These are phyloP conservation scores for Andrena flavipes DNA, from an alignment of 2,888 invertebrate genomes.

Conservation along the genomic window DNA sequence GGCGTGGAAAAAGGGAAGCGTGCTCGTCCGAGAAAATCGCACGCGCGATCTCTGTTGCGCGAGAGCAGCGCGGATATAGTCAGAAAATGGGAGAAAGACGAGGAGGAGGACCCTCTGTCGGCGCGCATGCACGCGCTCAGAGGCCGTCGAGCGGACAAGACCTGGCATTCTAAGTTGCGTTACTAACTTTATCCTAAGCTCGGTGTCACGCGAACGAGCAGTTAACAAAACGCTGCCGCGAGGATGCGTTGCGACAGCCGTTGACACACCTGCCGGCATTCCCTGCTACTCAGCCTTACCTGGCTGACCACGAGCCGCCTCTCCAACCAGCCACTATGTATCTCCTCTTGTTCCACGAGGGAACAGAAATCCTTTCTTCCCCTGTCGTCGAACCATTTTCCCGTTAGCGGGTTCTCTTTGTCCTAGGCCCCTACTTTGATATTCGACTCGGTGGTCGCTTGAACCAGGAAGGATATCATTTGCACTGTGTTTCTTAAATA, in stretches of 20 bases:
- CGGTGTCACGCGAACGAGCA: conserved; percentile 70
- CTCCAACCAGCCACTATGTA: not conserved
- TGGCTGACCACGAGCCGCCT: conserved; percentile 18
- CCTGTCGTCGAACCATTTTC: conserved; percentile 16
- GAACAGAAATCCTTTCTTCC: conserved; percentile 36
- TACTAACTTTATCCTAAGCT: conserved; percentile 76
- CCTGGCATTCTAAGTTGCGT: conserved; percentile 64
- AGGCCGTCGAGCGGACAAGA: conserved; percentile 23
- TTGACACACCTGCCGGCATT: conserved; percentile 82
- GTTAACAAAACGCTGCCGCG: conserved; percentile 68
- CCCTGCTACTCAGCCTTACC: conserved; percentile 70
- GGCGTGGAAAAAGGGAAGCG: conserved; percentile 54
- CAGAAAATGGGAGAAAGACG: conserved; percentile 22
- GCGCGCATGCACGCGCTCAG: conserved; percentile 44
- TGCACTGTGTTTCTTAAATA: no score
- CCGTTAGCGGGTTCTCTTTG: conserved; percentile 10
- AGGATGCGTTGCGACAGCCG: conserved; percentile 65
- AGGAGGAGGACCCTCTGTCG: not conserved
- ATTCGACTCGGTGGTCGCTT: no score
- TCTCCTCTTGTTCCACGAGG: not conserved
- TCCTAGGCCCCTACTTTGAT: not conserved
- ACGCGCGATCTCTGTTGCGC: conserved; percentile 35
- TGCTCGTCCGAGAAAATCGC: conserved; percentile 50
- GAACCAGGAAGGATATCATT: no score
- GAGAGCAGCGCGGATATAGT: conserved; percentile 7